Base-by-base conservation (phyloP, 2,888 invertebrate species). In the Apotomis betuletana region DNA sequence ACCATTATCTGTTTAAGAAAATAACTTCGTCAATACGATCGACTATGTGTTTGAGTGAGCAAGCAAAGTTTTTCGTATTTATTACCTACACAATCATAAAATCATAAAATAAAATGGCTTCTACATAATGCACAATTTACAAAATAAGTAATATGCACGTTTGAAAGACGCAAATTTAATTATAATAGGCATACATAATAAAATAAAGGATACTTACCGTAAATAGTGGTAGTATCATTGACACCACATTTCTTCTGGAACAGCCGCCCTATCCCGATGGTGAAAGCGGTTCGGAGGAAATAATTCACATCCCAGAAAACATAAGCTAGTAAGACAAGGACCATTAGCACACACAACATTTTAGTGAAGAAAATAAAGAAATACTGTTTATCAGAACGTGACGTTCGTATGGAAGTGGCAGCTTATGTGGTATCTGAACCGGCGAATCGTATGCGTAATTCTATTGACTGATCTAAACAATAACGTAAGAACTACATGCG, bases 251-350 rank as follows among this genome's bases (percentile, higher is more conserved):
- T 96, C 83, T 95, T 95, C 83, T 96, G 94, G 75, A 96, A 96
- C 52, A 96, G 80, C 78, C 95, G 94, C 0, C 96, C 96, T 78
- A 94, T 93, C 15, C 94, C 94, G n/a, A 97, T 94, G 0, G 96
- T 96, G 76, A 96, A 95, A n/a, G 94, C 89, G 70, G 96, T 94
- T 77, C 97, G 94, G 41, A 97, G 83, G 80, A 97, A 97, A 80
- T 97, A 97, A 83, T 97, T 96, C 3, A 97, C 96, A 87, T 97
- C 97, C 92, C 96, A 96, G 70, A 96, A 93, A 15, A 96, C 87
- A 82, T 96, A 97, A 49, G 96, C 87, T 49, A 96, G 83, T 9
- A 93, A 90, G 69, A 95, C 79, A 44, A 91, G 77, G 1, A 87
- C 81, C 55, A 84, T 85, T 75, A 91, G 77, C 58, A 90, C 77